phyloP scores from a whole-genome alignment of 1,140 invertebrate species.

The Vanessa atalanta region DNA sequence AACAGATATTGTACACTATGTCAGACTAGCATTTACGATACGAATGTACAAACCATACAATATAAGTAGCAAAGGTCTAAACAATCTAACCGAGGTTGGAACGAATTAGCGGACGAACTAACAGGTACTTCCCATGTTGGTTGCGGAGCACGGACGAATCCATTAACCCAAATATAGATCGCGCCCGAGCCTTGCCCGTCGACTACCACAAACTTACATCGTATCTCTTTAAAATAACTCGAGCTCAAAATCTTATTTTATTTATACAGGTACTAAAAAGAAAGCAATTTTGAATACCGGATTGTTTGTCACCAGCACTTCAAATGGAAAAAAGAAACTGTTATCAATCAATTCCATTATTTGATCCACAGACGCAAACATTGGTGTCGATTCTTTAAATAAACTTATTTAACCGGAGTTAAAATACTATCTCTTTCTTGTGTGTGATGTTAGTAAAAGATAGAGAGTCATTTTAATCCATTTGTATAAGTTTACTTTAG shows the following conservation, averaged over 20 bases:
- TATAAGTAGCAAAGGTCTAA: conserved; percentile 42
- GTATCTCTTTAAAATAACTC: conserved; percentile 16
- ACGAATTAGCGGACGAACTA: conserved; percentile 65
- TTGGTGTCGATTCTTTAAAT: no score
- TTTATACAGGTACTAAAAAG: no score
- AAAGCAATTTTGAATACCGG: neutral
- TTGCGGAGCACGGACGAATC: conserved; percentile 71
- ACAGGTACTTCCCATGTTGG: conserved; percentile 74
- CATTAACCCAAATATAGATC: conserved; percentile 80
- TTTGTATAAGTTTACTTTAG: no score
- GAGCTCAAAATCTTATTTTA: no score
- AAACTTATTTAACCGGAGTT: no score
- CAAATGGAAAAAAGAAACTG: no score
- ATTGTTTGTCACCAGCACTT: neutral
- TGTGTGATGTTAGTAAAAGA: no score
- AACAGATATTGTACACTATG: neutral
- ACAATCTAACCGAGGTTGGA: conserved; percentile 40
- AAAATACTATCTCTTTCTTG: no score
- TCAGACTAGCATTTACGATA: neutral
- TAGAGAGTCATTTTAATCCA: no score
- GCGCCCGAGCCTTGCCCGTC: conserved; percentile 68
- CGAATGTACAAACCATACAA: neutral
- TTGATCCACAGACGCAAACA: no score
- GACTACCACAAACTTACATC: conserved; percentile 27
- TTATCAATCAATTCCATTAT: no score